A percentile compares a stretch with the other conserved stretches of the same genome.
Evolutionary conservation across 2,888 invertebrate genomes (phyloP).

Genomic region (Dasypogon diadema): DNA sequence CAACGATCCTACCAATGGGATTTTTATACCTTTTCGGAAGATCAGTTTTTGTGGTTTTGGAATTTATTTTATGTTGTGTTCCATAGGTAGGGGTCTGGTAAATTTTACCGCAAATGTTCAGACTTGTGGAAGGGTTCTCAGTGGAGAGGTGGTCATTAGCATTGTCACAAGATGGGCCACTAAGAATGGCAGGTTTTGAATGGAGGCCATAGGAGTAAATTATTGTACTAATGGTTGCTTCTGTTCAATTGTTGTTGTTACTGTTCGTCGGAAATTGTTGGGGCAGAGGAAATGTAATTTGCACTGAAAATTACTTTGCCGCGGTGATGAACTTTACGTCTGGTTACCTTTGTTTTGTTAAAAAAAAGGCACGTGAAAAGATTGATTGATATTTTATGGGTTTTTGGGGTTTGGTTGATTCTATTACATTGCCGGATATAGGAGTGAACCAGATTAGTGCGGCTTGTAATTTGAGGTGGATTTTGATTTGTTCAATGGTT

Average conservation of each 20-base stretch:
- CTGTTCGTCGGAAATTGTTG: background rate
- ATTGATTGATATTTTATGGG: background rate
- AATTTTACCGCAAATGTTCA: background rate
- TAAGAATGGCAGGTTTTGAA: background rate
- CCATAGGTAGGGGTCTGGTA: too few relatives aligned
- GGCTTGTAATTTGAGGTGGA: too few relatives aligned
- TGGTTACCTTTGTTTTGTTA: background rate
- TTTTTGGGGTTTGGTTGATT: too few relatives aligned
- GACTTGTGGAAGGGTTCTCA: background rate
- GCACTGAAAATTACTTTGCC: background rate
- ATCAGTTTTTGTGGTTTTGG: background rate
- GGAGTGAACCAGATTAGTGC: too few relatives aligned
- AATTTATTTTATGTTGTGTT: background rate
- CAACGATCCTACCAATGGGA: conserved; percentile 13
- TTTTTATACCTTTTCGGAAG: background rate
- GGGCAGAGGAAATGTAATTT: background rate
- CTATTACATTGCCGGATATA: too few relatives aligned
- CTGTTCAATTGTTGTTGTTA: background rate
- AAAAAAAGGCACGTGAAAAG: background rate
- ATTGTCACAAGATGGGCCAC: background rate
- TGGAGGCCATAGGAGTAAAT: conserved; percentile 4
- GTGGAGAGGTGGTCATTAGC: background rate
- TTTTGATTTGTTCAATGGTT: too few relatives aligned
- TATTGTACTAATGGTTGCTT: background rate
- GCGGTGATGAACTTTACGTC: background rate